Conservation (phyloP, 2,888 invertebrate species). For the Chironomus tentans region DNA sequence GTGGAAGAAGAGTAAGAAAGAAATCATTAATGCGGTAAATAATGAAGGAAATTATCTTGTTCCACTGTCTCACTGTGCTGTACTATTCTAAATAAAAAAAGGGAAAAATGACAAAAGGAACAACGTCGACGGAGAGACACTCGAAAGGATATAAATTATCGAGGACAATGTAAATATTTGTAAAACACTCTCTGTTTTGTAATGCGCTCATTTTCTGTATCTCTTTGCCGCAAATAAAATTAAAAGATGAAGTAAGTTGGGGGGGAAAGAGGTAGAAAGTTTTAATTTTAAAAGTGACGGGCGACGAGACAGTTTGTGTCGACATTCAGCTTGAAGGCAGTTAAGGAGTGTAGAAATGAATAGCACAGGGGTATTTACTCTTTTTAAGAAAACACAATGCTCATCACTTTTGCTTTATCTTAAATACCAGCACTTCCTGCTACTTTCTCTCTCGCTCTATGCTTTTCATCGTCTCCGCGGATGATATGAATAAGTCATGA, state of each 20-base stretch:
- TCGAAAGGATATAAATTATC: slow-evolving; percentile 9
- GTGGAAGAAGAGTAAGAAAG: background rate
- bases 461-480: background rate
- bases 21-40: slow-evolving; percentile 20
- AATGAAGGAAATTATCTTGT: slow-evolving; percentile 20
- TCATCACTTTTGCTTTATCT: no score
- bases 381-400: no score
- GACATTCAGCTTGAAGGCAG: background rate
- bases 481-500: slow-evolving; percentile 23
- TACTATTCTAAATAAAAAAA: background rate
- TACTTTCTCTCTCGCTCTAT: background rate
- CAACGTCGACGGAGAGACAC: background rate
- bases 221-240: no score
- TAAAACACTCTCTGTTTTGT: slow-evolving; percentile 3
- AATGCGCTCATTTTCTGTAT: background rate
- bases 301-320: no score
- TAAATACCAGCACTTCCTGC: background rate
- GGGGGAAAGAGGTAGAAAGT: no score
- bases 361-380: background rate
- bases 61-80: background rate
- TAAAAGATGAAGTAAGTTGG: background rate
- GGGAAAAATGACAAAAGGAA: background rate
- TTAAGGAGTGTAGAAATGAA: background rate
- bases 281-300: no score
- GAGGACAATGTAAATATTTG: slow-evolving; percentile 26